Evolutionary conservation across 2,888 invertebrate species (phyloP), one percentile per base, ranked within the genome.

Genomic region (Selenia dentaria): DNA sequence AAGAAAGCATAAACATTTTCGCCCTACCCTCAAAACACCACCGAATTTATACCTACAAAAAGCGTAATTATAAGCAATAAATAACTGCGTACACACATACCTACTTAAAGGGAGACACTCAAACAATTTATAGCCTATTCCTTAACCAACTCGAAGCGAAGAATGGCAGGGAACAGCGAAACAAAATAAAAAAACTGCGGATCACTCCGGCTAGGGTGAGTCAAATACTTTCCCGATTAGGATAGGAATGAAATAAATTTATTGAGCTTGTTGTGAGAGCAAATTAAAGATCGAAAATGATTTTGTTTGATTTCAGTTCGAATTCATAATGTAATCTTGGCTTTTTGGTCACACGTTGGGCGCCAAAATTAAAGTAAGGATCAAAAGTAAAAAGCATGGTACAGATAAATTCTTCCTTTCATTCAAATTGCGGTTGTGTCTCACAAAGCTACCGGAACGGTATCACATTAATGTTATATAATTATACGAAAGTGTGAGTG

Each of bases 151-250:
- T 70, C 67, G 61, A 60, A 67, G 66, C 62, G 60, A 67, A 66
- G 59, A 64, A 54, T 57, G 52, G 50, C 49, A 64, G 59, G 59
- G 63, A 59, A 63, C 61, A 70, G 66, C 62, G 71, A 73, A 74
- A 68, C 66, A 73, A 70, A 67, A 68, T 70, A 67, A 66, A 77
- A 73, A 67, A 69, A 77, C 68, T 67, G 65, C 67, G 73, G 75
- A 83, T 84, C 83, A 84, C 78, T 82, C 71, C 57, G 71, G 72
- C 70, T 64, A 73, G 70, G 78, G 75, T 79, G 83, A 82, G 83
- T 83, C 79, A 83, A 83, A 82, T 75, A 72, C 79, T 79, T 75
- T 67, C 64, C 68, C 65, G 67, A 64, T 48, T 33, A 59, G 59
- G 67, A 69, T 26, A 64, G 70, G 70, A 67, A 57, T 54, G 51